Evolutionary conservation across 2,113 vertebrate species (phyloP).

Genomic region (Chaetodon trifascialis): DNA sequence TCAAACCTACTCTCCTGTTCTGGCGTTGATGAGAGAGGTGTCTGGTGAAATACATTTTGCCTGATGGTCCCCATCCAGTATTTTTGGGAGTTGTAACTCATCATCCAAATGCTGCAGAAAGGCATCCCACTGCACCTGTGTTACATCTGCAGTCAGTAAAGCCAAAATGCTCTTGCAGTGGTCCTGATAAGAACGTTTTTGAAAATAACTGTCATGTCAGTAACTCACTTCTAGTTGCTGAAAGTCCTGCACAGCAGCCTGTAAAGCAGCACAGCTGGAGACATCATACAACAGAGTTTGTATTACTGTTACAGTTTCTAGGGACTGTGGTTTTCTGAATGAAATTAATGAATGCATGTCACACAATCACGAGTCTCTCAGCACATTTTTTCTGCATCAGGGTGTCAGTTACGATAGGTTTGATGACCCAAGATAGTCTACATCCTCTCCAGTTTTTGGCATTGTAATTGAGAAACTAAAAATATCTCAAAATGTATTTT

Average conservation of each 20-base stretch:
- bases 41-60: conserved; percentile 46
- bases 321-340: conserved; percentile 2
- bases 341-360: neutral
- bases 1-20: conserved; percentile 58
- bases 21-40: conserved; percentile 53
- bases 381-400: neutral
- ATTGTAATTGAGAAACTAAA: neutral
- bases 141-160: conserved; percentile 32
- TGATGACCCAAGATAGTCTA: neutral
- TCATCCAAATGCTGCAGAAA: conserved; percentile 64
- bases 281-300: neutral
- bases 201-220: neutral
- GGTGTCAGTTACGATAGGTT: neutral
- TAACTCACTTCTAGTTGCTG: conserved; percentile 56
- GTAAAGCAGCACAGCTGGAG: conserved; percentile 53
- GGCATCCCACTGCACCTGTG: conserved; percentile 69
- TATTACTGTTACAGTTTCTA: neutral
- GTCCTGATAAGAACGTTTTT: neutral
- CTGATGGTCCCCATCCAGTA: neutral
- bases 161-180: neutral
- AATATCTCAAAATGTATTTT: neutral
- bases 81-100: conserved; percentile 47
- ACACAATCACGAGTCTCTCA: neutral
- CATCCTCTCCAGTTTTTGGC: neutral
- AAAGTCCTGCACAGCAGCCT: conserved; percentile 35